Evolutionary conservation across 2,113 vertebrate species (phyloP).

Genomic region (Irena cyanogastra): DNA sequence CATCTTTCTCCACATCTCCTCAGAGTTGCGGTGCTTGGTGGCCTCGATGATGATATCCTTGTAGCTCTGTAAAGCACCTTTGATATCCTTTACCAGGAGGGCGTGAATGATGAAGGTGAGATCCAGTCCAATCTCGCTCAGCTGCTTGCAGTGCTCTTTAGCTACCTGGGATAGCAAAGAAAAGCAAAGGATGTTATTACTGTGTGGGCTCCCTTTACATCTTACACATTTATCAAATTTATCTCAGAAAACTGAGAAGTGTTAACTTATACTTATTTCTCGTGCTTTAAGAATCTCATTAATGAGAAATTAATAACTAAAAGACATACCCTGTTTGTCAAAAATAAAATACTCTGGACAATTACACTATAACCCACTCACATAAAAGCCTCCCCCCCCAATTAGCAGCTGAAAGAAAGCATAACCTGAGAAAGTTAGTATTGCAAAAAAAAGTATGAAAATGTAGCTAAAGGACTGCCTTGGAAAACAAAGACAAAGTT

Average conservation of each 20-base stretch:
- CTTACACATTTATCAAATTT: background rate
- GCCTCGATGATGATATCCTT: conserved; percentile 98
- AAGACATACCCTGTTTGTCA: background rate
- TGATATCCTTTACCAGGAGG: conserved; percentile 91
- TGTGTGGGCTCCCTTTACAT: background rate
- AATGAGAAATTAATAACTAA: background rate
- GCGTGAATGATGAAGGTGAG: conserved; percentile 94
- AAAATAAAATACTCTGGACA: background rate
- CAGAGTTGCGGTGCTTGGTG: conserved; percentile 96
- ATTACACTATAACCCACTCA: background rate
- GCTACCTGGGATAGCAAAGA: conserved; percentile 78
- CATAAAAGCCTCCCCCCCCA: rapidly evolving
- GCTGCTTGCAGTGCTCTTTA: conserved; percentile 92
- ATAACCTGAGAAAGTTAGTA: background rate
- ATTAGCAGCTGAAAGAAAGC: background rate
- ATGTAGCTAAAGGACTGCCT: background rate
- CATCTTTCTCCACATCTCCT: conserved; percentile 98
- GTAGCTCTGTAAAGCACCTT: conserved; percentile 88
- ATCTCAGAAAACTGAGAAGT: background rate
- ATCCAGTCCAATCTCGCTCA: conserved; percentile 93
- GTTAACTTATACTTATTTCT: background rate
- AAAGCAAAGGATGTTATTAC: background rate
- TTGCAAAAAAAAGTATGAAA: background rate
- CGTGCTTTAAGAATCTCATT: background rate
- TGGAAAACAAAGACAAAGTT: background rate